Evolutionary conservation across 2,113 vertebrate genomes (phyloP), one percentile per base, ranked within the genome.

Genomic region (Glaucidium brasilianum): DNA sequence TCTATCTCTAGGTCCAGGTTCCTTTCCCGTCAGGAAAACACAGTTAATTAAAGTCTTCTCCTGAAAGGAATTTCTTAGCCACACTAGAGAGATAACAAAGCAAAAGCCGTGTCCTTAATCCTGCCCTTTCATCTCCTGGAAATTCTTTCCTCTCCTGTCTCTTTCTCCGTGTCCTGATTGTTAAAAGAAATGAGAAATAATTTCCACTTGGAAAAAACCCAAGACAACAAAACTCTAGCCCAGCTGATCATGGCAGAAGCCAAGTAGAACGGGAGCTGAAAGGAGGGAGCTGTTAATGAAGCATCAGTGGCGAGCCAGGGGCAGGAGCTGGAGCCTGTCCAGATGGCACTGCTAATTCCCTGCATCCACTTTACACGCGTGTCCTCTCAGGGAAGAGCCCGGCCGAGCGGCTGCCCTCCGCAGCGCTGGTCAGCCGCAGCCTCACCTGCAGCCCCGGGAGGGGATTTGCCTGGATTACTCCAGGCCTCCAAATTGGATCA

Each of bases 141-240:
- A 96, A 95, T 90, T 91, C 91, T 77, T 93, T 93, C 90, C 69
- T 95, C 39, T 95, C 68, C 63, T 35, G 86, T 87, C 69, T 79
- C 50, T 83, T 94, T 90, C 58, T 86, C 69, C 85, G 67, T 68
- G 67, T 91, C 71, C 93, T 85, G 85, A 93, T 91, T 85, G 83
- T 81, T 92, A 81, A 94, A 92, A 96, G 93, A 96, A 94, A 97
- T 62, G 85, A 96, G 79, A 95, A 96, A 95, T 97, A 88, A 97
- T 97, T 97, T 97, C 95, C 93, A 94, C 81, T 96, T 96, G 94
- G 93, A 94, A 94, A 92, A 88, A 94, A 72, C 3, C 93, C 96
- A 96, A 78, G 74, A 85, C 87, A 76, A 82, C 80, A 90, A 92
- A 96, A 95, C 73, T 87, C 52, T 90, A 64, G 77, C 90, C 92